phyloP scores from a whole-genome alignment of 2,888 invertebrate species.

The Leistus spinibarbis region DNA sequence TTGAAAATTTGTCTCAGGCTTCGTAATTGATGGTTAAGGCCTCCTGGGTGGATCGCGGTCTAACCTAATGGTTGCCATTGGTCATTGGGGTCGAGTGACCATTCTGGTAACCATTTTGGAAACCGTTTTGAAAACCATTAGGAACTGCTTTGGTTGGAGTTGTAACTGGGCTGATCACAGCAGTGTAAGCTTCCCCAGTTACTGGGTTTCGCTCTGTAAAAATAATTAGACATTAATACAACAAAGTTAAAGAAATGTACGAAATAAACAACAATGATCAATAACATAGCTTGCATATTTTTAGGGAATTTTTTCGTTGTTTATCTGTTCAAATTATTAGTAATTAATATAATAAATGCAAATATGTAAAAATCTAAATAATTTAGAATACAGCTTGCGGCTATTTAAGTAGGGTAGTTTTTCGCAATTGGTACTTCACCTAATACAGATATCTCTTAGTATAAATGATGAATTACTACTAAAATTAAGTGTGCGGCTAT shows the following conservation, averaged over 20 bases:
- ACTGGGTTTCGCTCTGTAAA: conserved; percentile 55
- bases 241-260: conserved; percentile 18
- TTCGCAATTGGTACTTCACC: neutral
- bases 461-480: no score
- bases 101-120: conserved; percentile 50
- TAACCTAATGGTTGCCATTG: conserved; percentile 42
- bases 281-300: neutral
- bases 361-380: no score
- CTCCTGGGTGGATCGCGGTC: neutral
- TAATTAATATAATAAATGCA: no score
- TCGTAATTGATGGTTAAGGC: conserved; percentile 37
- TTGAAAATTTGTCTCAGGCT: conserved; percentile 42
- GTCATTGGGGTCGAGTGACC: conserved; percentile 45
- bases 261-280: neutral
- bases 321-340: no score
- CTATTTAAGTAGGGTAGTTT: neutral
- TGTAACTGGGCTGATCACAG: conserved; percentile 50
- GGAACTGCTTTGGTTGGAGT: conserved; percentile 50
- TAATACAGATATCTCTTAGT: no score
- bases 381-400: no score
- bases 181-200: conserved; percentile 54
- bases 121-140: conserved; percentile 34
- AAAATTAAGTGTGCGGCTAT: neutral
- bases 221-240: conserved; percentile 15
- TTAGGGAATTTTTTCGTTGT: neutral